Evolutionary conservation across 2,888 invertebrate species (phyloP).

Genomic region (Ctena decussata): DNA sequence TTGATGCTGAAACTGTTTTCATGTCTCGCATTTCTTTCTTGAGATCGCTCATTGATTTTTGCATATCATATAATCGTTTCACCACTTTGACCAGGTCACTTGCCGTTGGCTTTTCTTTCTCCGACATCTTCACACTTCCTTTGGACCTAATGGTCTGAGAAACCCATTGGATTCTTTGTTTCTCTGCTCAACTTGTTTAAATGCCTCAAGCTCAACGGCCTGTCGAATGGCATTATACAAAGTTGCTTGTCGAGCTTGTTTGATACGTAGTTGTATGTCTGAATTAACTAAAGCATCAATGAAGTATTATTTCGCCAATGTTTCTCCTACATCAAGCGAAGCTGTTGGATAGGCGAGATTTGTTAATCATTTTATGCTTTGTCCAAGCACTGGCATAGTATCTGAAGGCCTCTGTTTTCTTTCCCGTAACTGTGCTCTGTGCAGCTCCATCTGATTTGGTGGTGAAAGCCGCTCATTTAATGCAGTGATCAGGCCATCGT

Average conservation of each 20-base stretch:
- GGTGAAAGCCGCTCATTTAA: conserved; percentile 3
- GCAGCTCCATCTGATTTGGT: not conserved
- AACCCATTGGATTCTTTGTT: not conserved
- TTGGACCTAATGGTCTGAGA: not conserved
- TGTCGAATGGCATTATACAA: not conserved
- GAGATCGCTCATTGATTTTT: not conserved
- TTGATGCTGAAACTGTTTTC: no score
- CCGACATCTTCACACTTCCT: not conserved
- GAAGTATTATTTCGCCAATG: not conserved
- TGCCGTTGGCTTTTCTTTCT: not conserved
- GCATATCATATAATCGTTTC: not conserved
- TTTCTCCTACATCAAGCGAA: not conserved
- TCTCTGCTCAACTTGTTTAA: not conserved
- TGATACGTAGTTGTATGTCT: not conserved
- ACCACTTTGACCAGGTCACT: not conserved
- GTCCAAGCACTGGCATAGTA: not conserved
- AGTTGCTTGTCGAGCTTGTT: not conserved
- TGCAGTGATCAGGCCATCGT: not conserved
- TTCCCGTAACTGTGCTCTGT: not conserved
- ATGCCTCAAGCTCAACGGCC: not conserved
- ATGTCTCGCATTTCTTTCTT: no score
- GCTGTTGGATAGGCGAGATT: not conserved
- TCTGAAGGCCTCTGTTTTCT: not conserved
- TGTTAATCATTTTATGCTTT: not conserved
- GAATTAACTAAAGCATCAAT: not conserved